Conservation (phyloP, 2,113 vertebrate genomes). For the Rafetus swinhoei region DNA sequence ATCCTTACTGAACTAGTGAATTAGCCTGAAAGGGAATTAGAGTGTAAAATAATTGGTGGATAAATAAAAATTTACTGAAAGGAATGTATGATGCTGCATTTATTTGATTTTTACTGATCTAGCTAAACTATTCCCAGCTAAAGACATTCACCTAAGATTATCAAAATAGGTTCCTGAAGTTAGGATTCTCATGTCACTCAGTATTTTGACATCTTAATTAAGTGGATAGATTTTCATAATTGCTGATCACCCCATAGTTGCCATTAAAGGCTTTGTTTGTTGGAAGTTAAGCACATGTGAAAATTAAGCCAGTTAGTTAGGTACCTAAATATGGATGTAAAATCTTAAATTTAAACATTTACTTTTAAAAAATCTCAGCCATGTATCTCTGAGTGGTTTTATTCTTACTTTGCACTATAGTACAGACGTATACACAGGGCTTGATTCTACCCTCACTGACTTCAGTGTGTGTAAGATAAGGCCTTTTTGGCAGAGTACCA, state of each 20-base stretch:
- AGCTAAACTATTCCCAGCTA: not conserved
- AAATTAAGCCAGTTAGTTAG: not conserved
- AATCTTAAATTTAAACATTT: not conserved
- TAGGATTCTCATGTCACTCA: not conserved
- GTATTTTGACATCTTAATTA: not conserved
- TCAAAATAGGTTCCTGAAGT: not conserved
- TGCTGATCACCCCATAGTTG: not conserved
- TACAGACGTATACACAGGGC: too few species aligned
- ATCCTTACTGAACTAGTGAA: conserved; percentile 1
- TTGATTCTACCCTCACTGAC: not conserved
- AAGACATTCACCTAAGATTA: not conserved
- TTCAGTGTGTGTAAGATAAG: not conserved
- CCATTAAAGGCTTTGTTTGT: not conserved
- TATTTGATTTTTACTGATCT: not conserved
- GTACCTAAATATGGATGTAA: not conserved
- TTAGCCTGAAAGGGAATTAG: not conserved
- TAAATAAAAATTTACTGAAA: conserved; percentile 40
- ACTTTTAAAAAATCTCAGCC: not conserved
- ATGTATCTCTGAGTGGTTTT: not conserved
- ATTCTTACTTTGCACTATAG: not conserved
- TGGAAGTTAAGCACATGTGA: not conserved
- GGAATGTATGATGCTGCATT: not conserved
- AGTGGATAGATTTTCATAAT: not conserved
- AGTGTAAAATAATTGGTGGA: not conserved
- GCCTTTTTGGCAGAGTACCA: not conserved